Base-by-base conservation (phyloP, 2,113 vertebrate species). In the Notarius lentiginosus region DNA sequence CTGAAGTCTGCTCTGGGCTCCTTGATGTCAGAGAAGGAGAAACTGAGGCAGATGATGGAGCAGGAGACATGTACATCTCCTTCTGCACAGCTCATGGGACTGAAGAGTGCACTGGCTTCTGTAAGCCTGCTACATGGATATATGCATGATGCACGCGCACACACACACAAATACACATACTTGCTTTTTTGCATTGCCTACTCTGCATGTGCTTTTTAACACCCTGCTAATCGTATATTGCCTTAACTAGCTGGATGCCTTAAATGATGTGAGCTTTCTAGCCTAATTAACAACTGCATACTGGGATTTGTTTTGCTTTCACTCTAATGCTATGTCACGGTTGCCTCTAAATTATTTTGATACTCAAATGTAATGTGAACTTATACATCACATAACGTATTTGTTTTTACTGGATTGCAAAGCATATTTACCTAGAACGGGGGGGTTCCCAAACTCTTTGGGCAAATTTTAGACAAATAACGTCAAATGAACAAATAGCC, bases 21-120 rank as follows among this genome's bases (percentile, higher is more conserved):
- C 49, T 92, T 99, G 60, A 96, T 95, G 17, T 90, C 93, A 24
- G 98, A 99, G 91, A 96, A 95, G 87, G 97, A 99, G 91, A 96
- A 95, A 89, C 91, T 99, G 93, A 97, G 94, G 91, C 97, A 97
- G 82, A 94, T 96, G 90, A 86, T 96, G 92, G 98, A 99, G 76
- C 95, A 96, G 0, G 97, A 98, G 86, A 87, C 93, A 15, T 93
- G 94, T 56, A 93, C 95, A 18, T 94, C 97, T 11, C 96, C 97
- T 15, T 97, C 97, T 7, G 94, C 96, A 30, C 97, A 98, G 94
- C 95, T 97, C 84, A 88, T 97, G 84, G 96, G 96, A 66, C 92
- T 99, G 93, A 99, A 99, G 96, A 97, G 96, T 24, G 93, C 98
- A 15, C 94, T 99, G 91, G 91, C 97, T 68, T 94, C 96, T 7